Evolutionary conservation across 2,888 invertebrate genomes (phyloP).

Genomic region (Tenthredo distinguenda): DNA sequence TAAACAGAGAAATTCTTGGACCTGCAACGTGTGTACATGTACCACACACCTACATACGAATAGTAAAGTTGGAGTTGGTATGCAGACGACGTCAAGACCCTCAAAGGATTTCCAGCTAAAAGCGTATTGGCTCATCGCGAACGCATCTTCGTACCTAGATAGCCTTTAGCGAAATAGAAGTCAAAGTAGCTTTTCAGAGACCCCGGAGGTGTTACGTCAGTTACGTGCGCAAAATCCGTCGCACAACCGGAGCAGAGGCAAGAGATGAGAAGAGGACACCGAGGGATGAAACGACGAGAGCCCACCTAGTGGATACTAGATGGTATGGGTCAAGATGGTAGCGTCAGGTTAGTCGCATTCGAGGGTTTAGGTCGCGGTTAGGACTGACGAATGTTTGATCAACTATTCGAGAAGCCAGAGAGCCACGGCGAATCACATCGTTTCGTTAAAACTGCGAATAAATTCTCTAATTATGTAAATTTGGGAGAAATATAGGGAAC

Average conservation of each 20-base stretch:
- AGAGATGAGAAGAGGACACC: slow-evolving; percentile 49
- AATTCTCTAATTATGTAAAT: background rate
- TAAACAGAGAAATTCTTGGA: background rate
- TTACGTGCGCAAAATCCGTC: slow-evolving; percentile 21
- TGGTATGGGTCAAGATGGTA: slow-evolving; percentile 72
- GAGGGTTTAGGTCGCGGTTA: slow-evolving; percentile 46
- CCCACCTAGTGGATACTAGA: slow-evolving; percentile 61
- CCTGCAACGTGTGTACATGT: background rate
- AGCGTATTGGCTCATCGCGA: slow-evolving; percentile 12
- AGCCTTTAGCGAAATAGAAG: background rate
- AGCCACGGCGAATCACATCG: background rate
- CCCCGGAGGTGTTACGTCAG: slow-evolving; percentile 27
- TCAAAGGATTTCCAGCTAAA: background rate
- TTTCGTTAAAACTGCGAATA: background rate
- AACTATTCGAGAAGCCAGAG: background rate
- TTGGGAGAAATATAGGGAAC: too few relatives aligned
- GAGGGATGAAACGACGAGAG: slow-evolving; percentile 46
- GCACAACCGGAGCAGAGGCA: background rate
- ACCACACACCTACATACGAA: background rate
- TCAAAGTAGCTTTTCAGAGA: slow-evolving; percentile 19
- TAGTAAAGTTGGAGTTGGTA: background rate
- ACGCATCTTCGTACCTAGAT: slow-evolving; percentile 22
- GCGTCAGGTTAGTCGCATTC: slow-evolving; percentile 64
- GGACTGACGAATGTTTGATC: background rate
- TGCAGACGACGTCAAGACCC: background rate